Base-by-base conservation (phyloP, 2,797 vertebrate species). In the Rhinella marina region DNA sequence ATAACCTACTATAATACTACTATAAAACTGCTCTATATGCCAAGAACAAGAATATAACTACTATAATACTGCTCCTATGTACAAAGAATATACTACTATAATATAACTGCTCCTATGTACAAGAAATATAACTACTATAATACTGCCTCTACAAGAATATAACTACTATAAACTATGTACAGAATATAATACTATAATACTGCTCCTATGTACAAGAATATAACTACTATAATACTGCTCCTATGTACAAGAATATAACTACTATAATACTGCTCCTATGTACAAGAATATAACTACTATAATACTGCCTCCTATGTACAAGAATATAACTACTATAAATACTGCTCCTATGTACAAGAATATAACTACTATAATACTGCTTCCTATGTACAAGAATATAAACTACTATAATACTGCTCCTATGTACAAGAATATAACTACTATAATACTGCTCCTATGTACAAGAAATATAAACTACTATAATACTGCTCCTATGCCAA, bases 91-190 rank as follows among this genome's bases (percentile, higher is more conserved):
- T 64, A 64, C 23, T 41, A 72, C 70, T 72, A 72, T 72, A 72
- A 72, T 72, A n/a, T n/a, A n/a, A 72, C 70, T 72, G 29, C 70
- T 11, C 70, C 70, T 72, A 72, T 72, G 23, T 70, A 70, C 66
- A 70, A 70, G 66, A n/a, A 70, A 70, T 70, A 70, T 70, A 70
- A 70, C 66, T 70, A 70, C 66, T 70, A 70, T 70, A 70, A 70
- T 70, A 70, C 66, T 70, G 27, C 66, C 8, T 14, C 27, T 66
- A 66, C 64, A 66, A 66, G 64, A 59, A 59, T 59, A 59, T 59
- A 59, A 59, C 57, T 59, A 59, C 57, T 59, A 59, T 59, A 59
- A 59, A n/a, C 64, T 66, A 66, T 27, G 16, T 66, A 66, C 64
- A 27, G 64, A 66, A 66, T 66, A 66, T 66, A 66, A 66, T 66